phyloP scores from a whole-genome alignment of 2,888 invertebrate genomes.

The Eudasyphora cyanicolor region DNA sequence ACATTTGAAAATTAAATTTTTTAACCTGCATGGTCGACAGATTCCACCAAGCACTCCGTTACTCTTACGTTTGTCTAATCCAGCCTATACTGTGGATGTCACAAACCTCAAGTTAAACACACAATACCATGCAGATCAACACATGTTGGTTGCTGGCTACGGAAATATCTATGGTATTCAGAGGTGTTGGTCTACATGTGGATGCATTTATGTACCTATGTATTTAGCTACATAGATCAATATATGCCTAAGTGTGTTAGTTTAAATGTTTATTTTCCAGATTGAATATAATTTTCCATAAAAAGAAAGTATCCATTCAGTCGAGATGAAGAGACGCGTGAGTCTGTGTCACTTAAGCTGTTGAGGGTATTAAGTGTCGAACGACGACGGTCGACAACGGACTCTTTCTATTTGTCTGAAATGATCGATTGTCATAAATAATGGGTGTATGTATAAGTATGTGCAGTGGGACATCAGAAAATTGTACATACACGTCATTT shows the following conservation, averaged over 20 bases:
- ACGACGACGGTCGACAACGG: not conserved
- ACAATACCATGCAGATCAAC: not conserved
- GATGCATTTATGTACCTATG: not conserved
- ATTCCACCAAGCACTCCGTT: too few relatives aligned
- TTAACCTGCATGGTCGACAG: too few relatives aligned
- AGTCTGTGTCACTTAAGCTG: constrained; percentile 49
- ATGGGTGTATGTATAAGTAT: not conserved
- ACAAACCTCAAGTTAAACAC: not conserved
- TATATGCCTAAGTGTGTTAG: not conserved
- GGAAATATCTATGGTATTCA: not conserved
- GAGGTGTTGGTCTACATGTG: not conserved
- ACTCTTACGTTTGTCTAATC: too few relatives aligned
- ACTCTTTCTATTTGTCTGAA: not conserved
- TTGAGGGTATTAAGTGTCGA: constrained; percentile 49
- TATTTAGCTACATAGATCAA: too few relatives aligned
- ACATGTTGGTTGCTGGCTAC: not conserved
- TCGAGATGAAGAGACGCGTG: constrained; percentile 31
- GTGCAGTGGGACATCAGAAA: not conserved
- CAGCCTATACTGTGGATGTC: too few relatives aligned
- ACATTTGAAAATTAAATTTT: too few relatives aligned
- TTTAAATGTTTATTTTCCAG: constrained; percentile 19
- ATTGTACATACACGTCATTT: not conserved
- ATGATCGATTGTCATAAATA: not conserved
- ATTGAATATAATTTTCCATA: constrained; percentile 41
- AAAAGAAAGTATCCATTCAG: constrained; percentile 54